Evolutionary conservation across 2,113 vertebrate genomes (phyloP).

Genomic region (Sebastes fasciatus): DNA sequence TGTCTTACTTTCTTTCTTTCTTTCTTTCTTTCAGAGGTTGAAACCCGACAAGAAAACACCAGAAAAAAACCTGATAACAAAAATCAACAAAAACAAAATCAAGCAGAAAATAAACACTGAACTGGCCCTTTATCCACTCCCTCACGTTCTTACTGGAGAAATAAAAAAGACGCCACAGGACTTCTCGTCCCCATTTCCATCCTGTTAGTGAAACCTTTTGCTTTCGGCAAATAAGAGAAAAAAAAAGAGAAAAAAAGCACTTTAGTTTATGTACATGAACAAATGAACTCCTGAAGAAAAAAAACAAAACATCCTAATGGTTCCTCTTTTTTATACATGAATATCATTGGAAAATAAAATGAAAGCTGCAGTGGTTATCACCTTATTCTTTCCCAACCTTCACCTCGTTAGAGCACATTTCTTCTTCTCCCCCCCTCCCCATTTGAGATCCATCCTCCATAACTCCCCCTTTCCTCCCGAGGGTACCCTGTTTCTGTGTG

Average conservation of each 20-base stretch:
- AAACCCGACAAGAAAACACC: constrained; percentile 80
- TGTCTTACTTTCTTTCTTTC: background rate
- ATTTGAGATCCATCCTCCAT: constrained; percentile 63
- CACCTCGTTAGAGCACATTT: constrained; percentile 74
- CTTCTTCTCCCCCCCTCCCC: constrained; percentile 61
- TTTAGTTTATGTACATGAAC: constrained; percentile 87
- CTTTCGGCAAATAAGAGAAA: constrained; percentile 81
- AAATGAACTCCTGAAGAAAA: constrained; percentile 79
- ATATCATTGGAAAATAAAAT: constrained; percentile 87
- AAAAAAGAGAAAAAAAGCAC: constrained; percentile 77
- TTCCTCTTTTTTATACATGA: constrained; percentile 88
- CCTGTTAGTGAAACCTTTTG: constrained; percentile 80
- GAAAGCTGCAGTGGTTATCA: constrained; percentile 85
- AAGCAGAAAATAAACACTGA: constrained; percentile 63
- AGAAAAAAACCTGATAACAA: constrained; percentile 79
- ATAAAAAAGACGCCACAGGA: constrained; percentile 39
- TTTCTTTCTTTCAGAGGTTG: constrained; percentile 78
- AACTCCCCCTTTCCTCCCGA: constrained; percentile 1
- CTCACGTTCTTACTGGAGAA: constrained; percentile 59
- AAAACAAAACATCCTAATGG: constrained; percentile 62
- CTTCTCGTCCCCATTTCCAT: constrained; percentile 81
- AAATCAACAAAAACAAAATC: constrained; percentile 65
- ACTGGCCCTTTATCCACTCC: constrained; percentile 72
- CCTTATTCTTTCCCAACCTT: constrained; percentile 74
- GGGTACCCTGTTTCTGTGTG: constrained; percentile 74